These are phyloP conservation scores for Therioaphis trifolii DNA, from an alignment of 2,888 invertebrate species.

Conservation along the genomic window DNA sequence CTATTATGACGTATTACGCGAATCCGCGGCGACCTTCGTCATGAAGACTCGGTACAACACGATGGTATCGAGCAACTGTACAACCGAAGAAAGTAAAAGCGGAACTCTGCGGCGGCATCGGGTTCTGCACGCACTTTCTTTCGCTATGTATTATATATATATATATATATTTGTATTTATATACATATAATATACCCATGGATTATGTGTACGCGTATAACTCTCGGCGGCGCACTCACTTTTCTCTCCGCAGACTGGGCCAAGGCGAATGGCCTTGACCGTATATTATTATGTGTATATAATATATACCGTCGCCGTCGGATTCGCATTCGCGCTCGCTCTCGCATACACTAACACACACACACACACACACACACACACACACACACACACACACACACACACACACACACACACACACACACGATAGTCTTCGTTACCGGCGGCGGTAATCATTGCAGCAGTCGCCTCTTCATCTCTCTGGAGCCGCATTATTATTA, in stretches of 20 bases:
- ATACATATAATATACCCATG: background rate
- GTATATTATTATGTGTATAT: constrained; percentile 23
- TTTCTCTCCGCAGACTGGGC: constrained; percentile 55
- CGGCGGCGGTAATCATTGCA: background rate
- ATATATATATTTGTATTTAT: background rate
- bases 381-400: no score
- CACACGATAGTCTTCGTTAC: background rate
- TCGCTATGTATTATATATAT: background rate
- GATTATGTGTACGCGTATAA: constrained; percentile 5
- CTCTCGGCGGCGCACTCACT: constrained; percentile 31
- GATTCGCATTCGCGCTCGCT: constrained; percentile 8
- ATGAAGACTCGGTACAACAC: background rate
- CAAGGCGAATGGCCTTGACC: constrained; percentile 62
- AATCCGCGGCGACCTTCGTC: constrained; percentile 40
- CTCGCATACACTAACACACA: no score
- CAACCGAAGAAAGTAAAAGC: constrained; percentile 59
- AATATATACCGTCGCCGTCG: constrained; percentile 34
- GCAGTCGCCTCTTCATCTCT: background rate
- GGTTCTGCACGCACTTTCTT: constrained; percentile 46
- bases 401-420: no score
- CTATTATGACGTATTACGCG: constrained; percentile 1
- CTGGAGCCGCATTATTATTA: background rate
- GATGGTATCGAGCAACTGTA: background rate
- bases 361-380: no score
- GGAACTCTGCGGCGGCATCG: constrained; percentile 43